These are phyloP conservation scores for Paradisaea rubra DNA, from an alignment of 2,113 vertebrate species.

Conservation along the genomic window DNA sequence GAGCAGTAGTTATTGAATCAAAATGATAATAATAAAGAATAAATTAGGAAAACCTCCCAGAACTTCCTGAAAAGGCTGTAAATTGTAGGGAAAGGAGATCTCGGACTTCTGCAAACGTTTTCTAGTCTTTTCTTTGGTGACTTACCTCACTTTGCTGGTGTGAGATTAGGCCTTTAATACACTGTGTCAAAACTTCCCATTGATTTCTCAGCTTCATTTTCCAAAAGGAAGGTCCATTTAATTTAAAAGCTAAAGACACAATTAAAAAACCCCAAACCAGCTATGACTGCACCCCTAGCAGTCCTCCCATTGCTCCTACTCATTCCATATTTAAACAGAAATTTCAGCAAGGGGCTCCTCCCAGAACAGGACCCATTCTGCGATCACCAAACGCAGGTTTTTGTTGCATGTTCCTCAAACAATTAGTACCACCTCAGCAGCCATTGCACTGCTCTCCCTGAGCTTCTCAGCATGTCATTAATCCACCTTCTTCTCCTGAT, in stretches of 20 bases:
- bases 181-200: background rate
- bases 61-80: background rate
- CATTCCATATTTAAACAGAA: background rate
- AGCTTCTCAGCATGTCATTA: background rate
- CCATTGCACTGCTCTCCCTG: background rate
- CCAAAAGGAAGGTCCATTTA: background rate
- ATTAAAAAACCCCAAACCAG: background rate
- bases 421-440: background rate
- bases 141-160: background rate
- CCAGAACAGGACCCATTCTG: background rate
- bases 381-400: fast-evolving
- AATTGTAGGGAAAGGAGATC: background rate
- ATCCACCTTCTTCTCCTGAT: background rate
- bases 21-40: background rate
- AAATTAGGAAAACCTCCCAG: background rate
- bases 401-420: background rate
- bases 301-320: background rate
- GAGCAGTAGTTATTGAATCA: background rate
- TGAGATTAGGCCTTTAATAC: background rate
- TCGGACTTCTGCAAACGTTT: background rate
- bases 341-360: background rate
- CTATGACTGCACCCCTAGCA: background rate
- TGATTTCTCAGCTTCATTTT: background rate
- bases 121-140: background rate
- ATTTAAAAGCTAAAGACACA: background rate